These are phyloP conservation scores for Harpagifer antarcticus DNA, from an alignment of 2,797 vertebrate genomes.

Conservation along the genomic window DNA sequence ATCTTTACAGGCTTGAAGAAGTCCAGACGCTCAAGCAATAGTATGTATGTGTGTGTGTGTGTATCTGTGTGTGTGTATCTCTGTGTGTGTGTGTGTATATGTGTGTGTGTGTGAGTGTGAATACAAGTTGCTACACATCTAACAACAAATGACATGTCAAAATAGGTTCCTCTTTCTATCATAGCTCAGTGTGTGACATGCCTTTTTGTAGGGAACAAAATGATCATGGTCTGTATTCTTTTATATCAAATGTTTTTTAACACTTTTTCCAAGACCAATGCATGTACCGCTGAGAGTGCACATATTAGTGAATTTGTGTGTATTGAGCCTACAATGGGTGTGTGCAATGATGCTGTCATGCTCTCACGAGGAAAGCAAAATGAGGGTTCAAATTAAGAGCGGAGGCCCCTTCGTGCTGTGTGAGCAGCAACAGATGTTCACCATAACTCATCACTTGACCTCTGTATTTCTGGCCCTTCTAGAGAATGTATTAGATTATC, in stretches of 20 bases:
- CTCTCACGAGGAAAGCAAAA: constrained; percentile 47
- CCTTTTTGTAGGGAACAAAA: not conserved
- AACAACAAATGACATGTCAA: not conserved
- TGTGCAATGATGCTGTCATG: constrained; percentile 54
- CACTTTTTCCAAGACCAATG: not conserved
- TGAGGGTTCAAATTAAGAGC: constrained; percentile 30
- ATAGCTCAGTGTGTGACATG: not conserved
- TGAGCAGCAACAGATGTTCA: constrained; percentile 63
- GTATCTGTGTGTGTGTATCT: not conserved
- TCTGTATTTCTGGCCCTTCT: constrained; percentile 1
- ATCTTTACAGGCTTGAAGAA: constrained; percentile 40
- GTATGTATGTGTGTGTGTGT: not conserved
- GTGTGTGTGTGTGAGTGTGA: not conserved
- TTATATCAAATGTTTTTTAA: not conserved
- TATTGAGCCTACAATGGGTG: constrained; percentile 22
- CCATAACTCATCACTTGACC: constrained; percentile 44
- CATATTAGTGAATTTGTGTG: not conserved
- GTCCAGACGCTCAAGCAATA: constrained; percentile 18
- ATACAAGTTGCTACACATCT: not conserved
- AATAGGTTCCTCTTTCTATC: constrained; percentile 4
- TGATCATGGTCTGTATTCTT: not conserved
- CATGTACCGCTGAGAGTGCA: not conserved
- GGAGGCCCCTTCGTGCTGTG: constrained; percentile 41
- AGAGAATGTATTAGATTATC: constrained; percentile 10
- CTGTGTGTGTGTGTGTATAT: not conserved